phyloP scores from a whole-genome alignment of 1,140 invertebrate genomes.

The Drosophila cardini region DNA sequence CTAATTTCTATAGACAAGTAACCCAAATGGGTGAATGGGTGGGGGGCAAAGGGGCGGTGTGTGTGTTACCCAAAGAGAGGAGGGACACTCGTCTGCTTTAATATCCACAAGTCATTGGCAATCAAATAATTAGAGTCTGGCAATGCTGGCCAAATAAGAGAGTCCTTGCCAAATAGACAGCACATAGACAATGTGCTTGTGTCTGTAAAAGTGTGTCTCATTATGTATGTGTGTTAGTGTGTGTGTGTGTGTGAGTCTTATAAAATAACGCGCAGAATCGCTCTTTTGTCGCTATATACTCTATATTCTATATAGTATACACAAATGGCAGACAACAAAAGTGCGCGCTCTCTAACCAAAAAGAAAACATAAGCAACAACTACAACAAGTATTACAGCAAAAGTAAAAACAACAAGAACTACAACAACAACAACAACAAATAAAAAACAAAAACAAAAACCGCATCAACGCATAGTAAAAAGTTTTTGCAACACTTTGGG shows the following conservation, averaged over 20 bases:
- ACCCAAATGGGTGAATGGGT: constrained; percentile 32
- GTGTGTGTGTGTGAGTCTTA: constrained; percentile 23
- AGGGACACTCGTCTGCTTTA: neutral
- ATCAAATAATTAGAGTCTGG: constrained; percentile 67
- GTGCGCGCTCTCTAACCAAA: constrained; percentile 30
- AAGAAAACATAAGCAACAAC: constrained; percentile 21
- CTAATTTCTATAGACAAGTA: constrained; percentile 42
- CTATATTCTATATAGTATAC: constrained; percentile 46
- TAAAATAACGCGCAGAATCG: constrained; percentile 61
- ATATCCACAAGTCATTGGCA: constrained; percentile 61
- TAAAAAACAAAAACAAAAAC: constrained; percentile 30
- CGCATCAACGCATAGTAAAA: constrained; percentile 36
- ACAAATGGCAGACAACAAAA: constrained; percentile 60
- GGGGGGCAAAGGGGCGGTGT: constrained; percentile 13
- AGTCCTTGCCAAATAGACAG: constrained; percentile 18
- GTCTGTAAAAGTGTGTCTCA: too few species aligned
- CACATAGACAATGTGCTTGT: constrained; percentile 20
- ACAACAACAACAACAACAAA: constrained; percentile 24
- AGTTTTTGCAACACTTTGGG: constrained; percentile 62
- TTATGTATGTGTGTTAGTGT: constrained; percentile 1
- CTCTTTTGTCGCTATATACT: constrained; percentile 55
- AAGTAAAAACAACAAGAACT: constrained; percentile 19
- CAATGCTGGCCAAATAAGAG: constrained; percentile 51
- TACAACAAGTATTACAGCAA: constrained; percentile 5
- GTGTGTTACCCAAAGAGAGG: neutral